phyloP scores from a whole-genome alignment of 2,797 vertebrate species.

The Anabacerthia variegaticeps region DNA sequence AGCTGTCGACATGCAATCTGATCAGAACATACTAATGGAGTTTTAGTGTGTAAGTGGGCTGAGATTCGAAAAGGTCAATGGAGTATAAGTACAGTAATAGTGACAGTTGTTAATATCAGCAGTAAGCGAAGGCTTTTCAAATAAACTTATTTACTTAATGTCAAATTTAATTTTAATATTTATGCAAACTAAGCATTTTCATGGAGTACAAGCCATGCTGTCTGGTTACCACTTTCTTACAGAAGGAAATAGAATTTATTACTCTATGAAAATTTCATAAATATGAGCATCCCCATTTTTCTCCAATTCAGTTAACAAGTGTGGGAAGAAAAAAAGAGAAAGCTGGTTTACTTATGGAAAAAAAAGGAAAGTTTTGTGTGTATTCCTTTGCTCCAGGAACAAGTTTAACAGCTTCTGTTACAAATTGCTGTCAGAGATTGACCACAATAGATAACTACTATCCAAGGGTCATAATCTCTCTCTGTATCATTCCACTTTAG shows the following conservation, averaged over 20 bases:
- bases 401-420: background rate
- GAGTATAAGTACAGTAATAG: background rate
- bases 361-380: background rate
- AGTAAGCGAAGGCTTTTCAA: background rate
- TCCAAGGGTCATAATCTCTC: background rate
- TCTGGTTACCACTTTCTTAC: background rate
- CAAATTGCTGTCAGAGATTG: background rate
- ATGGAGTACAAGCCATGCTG: background rate
- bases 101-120: background rate
- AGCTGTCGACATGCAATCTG: background rate
- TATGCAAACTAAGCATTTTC: background rate
- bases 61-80: background rate
- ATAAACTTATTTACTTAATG: background rate
- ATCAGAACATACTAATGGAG: background rate
- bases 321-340: background rate
- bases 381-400: background rate
- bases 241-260: background rate
- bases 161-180: background rate
- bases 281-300: background rate
- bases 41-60: background rate
- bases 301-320: background rate
- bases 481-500: background rate
- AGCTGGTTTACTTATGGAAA: accelerated
- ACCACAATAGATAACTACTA: background rate
- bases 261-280: background rate